Conservation (phyloP, 1,140 invertebrate genomes). For the Drosophila tristis region DNA sequence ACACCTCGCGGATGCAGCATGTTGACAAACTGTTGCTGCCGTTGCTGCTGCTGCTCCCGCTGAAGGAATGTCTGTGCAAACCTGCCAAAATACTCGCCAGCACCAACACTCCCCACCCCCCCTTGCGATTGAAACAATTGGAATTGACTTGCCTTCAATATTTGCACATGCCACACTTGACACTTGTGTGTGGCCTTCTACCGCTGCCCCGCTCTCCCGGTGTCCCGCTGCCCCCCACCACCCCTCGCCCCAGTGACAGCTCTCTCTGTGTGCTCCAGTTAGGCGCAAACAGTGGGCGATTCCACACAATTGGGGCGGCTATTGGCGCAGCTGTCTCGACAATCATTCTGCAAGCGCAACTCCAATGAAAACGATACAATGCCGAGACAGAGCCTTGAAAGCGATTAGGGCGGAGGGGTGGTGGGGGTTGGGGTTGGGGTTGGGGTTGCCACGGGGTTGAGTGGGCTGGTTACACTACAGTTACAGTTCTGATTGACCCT, state of each 20-base stretch:
- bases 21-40: conserved; percentile 24
- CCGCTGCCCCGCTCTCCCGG: not conserved
- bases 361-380: conserved; percentile 35
- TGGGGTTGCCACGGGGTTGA: not conserved
- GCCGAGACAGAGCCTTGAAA: too few species aligned
- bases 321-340: conserved; percentile 35
- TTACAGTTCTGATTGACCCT: conserved; percentile 15
- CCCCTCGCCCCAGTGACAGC: too few species aligned
- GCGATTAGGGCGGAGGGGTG: too few species aligned
- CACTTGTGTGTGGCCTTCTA: conserved; percentile 25
- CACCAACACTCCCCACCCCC: too few species aligned
- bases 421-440: too few species aligned
- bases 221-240: too few species aligned
- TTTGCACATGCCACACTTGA: conserved; percentile 42
- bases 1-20: conserved; percentile 31
- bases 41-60: not conserved
- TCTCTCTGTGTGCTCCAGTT: not conserved
- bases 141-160: conserved; percentile 52
- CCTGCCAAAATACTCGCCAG: conserved; percentile 7
- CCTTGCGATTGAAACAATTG: conserved; percentile 19
- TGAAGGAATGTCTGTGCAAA: conserved; percentile 41
- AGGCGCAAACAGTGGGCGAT: conserved; percentile 30
- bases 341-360: conserved; percentile 40
- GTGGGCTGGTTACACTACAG: too few species aligned
- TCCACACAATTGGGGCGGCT: conserved; percentile 30